phyloP scores from a whole-genome alignment of 2,797 vertebrate genomes.

The Alca torda region DNA sequence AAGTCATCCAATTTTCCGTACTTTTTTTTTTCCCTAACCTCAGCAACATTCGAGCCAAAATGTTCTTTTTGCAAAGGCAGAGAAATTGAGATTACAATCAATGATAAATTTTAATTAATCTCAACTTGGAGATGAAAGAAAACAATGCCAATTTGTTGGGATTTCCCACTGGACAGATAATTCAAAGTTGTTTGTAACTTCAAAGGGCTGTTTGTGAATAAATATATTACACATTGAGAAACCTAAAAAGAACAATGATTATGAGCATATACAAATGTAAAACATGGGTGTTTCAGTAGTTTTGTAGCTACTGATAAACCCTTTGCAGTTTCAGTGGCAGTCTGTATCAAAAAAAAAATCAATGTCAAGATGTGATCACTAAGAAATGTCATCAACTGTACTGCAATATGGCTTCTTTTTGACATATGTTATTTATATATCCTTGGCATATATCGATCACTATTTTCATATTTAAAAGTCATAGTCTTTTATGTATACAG shows the following conservation, averaged over 20 bases:
- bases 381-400: background rate
- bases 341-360: background rate
- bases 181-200: background rate
- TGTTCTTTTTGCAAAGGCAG: background rate
- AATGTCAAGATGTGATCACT: rapidly evolving
- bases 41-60: background rate
- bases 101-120: background rate
- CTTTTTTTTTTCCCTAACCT: background rate
- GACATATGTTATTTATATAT: background rate
- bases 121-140: background rate
- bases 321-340: background rate
- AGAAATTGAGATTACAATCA: background rate
- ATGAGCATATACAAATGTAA: background rate
- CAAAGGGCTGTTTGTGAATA: background rate
- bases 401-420: background rate
- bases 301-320: background rate
- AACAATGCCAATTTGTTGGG: rapidly evolving
- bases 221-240: background rate
- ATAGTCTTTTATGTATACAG: rapidly evolving
- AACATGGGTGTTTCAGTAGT: background rate
- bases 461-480: background rate
- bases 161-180: background rate
- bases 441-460: background rate
- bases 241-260: background rate
- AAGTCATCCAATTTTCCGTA: background rate